phyloP scores from a whole-genome alignment of 1,140 invertebrate genomes.

The Scaptomyza hsui region DNA sequence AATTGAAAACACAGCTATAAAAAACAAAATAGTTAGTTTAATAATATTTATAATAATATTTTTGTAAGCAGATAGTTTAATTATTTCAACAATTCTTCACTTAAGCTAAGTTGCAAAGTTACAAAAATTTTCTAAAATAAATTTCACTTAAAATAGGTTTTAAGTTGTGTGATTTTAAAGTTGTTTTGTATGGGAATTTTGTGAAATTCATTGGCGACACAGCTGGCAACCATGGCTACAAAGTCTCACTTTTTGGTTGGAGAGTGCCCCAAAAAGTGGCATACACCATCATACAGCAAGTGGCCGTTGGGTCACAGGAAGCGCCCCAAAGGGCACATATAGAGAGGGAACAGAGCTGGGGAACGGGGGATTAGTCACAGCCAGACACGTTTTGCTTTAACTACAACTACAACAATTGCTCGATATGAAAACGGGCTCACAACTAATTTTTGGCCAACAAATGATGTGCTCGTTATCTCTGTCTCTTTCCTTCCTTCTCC shows the following conservation, averaged over 20 bases:
- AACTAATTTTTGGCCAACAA: slow-evolving; percentile 74
- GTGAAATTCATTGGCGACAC: neutral
- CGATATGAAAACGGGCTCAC: slow-evolving; percentile 67
- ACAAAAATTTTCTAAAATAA: too few species aligned
- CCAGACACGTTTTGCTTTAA: slow-evolving; percentile 61
- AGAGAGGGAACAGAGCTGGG: neutral
- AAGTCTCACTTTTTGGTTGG: too few species aligned
- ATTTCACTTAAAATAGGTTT: too few species aligned
- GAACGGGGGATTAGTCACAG: neutral
- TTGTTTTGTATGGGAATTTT: neutral
- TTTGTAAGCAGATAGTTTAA: too few species aligned
- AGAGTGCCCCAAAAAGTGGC: neutral
- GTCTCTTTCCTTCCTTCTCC: neutral
- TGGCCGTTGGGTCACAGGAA: slow-evolving; percentile 41
- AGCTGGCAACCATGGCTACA: slow-evolving; percentile 6
- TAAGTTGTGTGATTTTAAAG: neutral
- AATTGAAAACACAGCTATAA: too few species aligned
- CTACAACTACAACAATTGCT: slow-evolving; percentile 50
- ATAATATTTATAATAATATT: too few species aligned
- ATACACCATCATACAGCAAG: neutral
- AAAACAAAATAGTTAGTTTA: too few species aligned
- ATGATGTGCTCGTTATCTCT: slow-evolving; percentile 45
- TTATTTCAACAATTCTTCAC: too few species aligned
- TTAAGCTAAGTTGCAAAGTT: too few species aligned
- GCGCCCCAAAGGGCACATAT: slow-evolving; percentile 23